These are phyloP conservation scores for Macropis europaea DNA, from an alignment of 2,888 invertebrate species.

Conservation along the genomic window DNA sequence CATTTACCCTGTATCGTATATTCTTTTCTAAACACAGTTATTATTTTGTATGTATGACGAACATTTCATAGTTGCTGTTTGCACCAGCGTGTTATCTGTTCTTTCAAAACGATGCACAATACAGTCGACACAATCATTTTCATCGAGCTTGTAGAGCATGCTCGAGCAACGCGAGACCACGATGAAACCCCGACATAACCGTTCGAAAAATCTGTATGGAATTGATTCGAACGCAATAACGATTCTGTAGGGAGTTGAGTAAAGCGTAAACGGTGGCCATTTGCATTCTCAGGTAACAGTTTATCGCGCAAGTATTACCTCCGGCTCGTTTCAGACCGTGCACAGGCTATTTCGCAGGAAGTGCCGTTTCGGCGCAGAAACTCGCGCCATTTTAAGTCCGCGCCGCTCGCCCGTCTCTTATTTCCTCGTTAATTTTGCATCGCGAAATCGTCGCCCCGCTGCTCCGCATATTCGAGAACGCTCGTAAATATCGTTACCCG, in stretches of 20 bases:
- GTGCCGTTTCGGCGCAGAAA: constrained; percentile 47
- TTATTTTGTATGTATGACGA: too few relatives aligned
- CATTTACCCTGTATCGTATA: too few relatives aligned
- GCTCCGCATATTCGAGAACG: constrained; percentile 6
- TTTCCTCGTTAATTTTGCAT: constrained; percentile 54
- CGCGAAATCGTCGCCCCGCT: constrained; percentile 26
- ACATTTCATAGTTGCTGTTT: too few relatives aligned
- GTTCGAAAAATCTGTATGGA: constrained; percentile 31
- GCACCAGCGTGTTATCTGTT: too few relatives aligned
- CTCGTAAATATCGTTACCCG: constrained; percentile 23
- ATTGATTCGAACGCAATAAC: constrained; percentile 43
- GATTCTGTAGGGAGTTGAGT: constrained; percentile 26
- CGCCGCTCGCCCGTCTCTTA: constrained; percentile 39
- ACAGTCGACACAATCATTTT: too few relatives aligned
- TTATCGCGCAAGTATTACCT: constrained; percentile 67
- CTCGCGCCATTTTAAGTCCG: constrained; percentile 46
- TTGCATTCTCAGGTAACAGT: constrained; percentile 57
- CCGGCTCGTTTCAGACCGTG: constrained; percentile 57
- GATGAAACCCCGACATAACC: neutral
- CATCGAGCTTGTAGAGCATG: neutral
- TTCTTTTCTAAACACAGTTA: too few relatives aligned
- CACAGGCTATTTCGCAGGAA: constrained; percentile 49
- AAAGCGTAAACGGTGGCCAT: constrained; percentile 50
- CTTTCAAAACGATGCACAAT: too few relatives aligned
- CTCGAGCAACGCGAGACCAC: neutral